Evolutionary conservation across 2,888 invertebrate species (phyloP), one percentile per base, ranked within the genome.

Genomic region (Diloba caeruleocephala): DNA sequence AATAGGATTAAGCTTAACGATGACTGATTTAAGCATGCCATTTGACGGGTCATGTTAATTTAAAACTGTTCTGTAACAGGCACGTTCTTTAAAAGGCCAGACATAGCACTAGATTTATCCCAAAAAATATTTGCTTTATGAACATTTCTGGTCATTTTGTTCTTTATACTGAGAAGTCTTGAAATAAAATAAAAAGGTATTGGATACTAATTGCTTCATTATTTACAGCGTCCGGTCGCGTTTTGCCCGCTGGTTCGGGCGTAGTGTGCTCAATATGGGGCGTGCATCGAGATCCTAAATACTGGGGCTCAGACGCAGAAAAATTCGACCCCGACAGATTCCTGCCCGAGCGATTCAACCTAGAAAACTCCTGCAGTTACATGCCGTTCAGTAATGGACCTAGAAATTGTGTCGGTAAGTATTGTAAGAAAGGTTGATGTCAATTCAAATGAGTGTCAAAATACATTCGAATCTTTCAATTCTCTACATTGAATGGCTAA

Each of bases 311-410:
- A 0, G 90, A 95, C 45, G 95, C 95, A 0, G 94, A 94, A 14
- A 85, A 87, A 32, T 96, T 95, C 68, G 93, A 95, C 71, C 96
- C 96, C 0, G 95, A 95, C 62, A 80, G 95, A 46, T 96, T 96
- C 75, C 72, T 94, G 29, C 94, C 94, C 0, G 95, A 95, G 69
- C 80, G 92, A 55, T 84, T 82, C n/a, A 84, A 88, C 5, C 68
- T 85, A 32, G 66, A 82, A 7, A 81, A 92, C 49, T 58, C 91
- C 3, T 93, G 91, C 70, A 84, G 89, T 49, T 94, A 76, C 54
- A 85, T 94, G 80, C 94, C 94, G 0, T 94, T 94, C 50, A 93
- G 94, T 60, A 89, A 76, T 48, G 94, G 94, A 10, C 92, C 94
- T 0, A 85, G 94, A 51, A 94, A 94, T 68, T 94, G 94, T 64